phyloP scores from a whole-genome alignment of 1,140 invertebrate species.

The Diabrotica undecimpunctata region DNA sequence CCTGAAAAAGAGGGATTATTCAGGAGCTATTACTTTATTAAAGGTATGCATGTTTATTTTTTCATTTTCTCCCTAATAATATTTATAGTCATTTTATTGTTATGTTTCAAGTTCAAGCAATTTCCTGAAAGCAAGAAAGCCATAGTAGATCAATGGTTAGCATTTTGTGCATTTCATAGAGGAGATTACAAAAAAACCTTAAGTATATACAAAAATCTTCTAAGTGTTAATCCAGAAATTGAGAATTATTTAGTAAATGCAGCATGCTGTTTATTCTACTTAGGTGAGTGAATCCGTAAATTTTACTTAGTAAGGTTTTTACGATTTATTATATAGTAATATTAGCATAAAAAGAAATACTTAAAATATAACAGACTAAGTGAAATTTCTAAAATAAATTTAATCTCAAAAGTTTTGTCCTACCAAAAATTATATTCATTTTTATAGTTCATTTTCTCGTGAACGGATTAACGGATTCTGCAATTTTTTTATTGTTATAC shows the following conservation, averaged over 20 bases:
- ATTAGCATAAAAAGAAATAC: too few relatives aligned
- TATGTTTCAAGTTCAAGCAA: slow-evolving; percentile 43
- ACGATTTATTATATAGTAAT: too few relatives aligned
- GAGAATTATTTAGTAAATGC: slow-evolving; percentile 70
- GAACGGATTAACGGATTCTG: too few relatives aligned
- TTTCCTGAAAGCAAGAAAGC: slow-evolving; percentile 31
- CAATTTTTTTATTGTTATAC: too few relatives aligned
- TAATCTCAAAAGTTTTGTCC: too few relatives aligned
- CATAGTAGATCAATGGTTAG: slow-evolving; percentile 76
- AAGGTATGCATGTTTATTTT: slow-evolving; percentile 60
- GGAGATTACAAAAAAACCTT: slow-evolving; percentile 88
- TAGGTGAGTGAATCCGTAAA: slow-evolving; percentile 58
- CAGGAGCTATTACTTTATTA: slow-evolving; percentile 86
- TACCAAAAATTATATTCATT: too few relatives aligned
- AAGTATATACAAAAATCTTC: slow-evolving; percentile 61
- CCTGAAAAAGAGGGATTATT: slow-evolving; percentile 84
- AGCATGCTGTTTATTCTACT: slow-evolving; percentile 92
- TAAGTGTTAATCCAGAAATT: slow-evolving; percentile 46
- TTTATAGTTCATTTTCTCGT: too few relatives aligned
- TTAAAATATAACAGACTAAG: too few relatives aligned
- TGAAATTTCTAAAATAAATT: too few relatives aligned
- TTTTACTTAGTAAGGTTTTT: background rate
- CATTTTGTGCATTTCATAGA: slow-evolving; percentile 92
- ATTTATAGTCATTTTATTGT: too few relatives aligned
- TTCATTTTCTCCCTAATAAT: too few relatives aligned